These are phyloP conservation scores for Paguma larvata DNA, from an alignment of 2,797 vertebrate genomes.

Conservation along the genomic window DNA sequence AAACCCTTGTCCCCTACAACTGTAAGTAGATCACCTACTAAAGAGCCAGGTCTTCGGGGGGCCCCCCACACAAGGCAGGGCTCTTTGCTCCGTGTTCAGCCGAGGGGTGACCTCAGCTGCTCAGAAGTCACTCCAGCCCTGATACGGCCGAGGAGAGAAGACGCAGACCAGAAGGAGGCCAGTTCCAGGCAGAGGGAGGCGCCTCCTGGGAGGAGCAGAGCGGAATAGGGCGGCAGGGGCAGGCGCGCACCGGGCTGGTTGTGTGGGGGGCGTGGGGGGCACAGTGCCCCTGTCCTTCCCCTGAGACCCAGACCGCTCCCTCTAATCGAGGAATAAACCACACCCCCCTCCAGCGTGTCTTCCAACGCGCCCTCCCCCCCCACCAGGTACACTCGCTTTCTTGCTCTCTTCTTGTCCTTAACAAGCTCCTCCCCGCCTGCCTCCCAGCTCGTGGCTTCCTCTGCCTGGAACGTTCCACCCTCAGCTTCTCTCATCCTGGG, in stretches of 20 bases:
- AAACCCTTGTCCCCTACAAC: neutral
- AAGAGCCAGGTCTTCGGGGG: neutral
- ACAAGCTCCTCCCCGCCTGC: neutral
- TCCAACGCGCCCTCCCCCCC: too few species aligned
- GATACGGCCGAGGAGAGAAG: too few species aligned
- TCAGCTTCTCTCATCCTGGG: neutral
- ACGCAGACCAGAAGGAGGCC: neutral
- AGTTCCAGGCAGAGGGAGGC: neutral
- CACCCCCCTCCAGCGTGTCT: rapidly evolving
- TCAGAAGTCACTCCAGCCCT: neutral
- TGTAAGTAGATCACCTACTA: neutral
- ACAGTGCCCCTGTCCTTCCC: neutral
- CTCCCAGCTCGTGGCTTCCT: neutral
- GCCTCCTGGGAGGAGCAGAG: too few species aligned
- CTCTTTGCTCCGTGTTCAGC: neutral
- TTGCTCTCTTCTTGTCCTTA: neutral
- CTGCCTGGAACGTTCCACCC: too few species aligned
- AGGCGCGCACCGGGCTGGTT: rapidly evolving
- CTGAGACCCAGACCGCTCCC: rapidly evolving
- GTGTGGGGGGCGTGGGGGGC: neutral
- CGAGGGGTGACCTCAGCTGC: neutral
- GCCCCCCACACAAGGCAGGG: too few species aligned
- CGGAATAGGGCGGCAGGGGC: neutral
- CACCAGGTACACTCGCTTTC: rapidly evolving
- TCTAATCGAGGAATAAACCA: neutral